A percentile compares a stretch with the other conserved stretches of the same genome.
These are phyloP conservation scores for Siniperca undulata DNA, from an alignment of 2,797 vertebrate species.

Conservation along the genomic window DNA sequence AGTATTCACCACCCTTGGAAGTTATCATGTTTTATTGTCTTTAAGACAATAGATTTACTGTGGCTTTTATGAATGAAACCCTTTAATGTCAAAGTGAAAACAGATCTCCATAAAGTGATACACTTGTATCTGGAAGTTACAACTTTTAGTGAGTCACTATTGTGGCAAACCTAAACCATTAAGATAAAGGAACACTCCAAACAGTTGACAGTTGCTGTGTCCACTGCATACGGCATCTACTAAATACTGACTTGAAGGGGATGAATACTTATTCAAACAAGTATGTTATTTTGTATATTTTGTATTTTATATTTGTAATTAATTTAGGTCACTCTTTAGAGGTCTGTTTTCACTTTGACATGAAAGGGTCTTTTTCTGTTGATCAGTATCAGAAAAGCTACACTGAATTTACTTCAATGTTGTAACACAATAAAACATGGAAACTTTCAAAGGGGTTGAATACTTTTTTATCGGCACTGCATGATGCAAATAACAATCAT, in stretches of 20 bases:
- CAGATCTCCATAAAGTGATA: background rate
- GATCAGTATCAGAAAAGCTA: background rate
- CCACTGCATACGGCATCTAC: background rate
- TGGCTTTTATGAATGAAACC: background rate
- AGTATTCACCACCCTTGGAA: background rate
- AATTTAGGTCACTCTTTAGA: background rate
- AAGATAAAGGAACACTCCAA: background rate
- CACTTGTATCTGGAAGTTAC: background rate
- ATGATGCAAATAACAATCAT: background rate
- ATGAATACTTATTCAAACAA: background rate
- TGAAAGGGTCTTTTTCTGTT: background rate
- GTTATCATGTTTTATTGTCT: slow-evolving; percentile 21
- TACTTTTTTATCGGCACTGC: background rate
- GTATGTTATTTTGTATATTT: background rate
- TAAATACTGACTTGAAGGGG: background rate
- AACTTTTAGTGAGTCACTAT: no score
- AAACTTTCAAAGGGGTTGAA: background rate
- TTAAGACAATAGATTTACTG: slow-evolving; percentile 2
- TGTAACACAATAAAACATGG: slow-evolving; percentile 6
- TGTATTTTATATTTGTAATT: background rate
- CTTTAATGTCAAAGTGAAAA: slow-evolving; percentile 24
- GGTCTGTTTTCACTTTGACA: background rate
- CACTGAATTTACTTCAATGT: background rate
- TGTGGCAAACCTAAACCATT: background rate
- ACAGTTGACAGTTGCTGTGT: background rate